Base-by-base conservation (phyloP, 1,140 invertebrate genomes). In the Probaryconus sp. region DNA sequence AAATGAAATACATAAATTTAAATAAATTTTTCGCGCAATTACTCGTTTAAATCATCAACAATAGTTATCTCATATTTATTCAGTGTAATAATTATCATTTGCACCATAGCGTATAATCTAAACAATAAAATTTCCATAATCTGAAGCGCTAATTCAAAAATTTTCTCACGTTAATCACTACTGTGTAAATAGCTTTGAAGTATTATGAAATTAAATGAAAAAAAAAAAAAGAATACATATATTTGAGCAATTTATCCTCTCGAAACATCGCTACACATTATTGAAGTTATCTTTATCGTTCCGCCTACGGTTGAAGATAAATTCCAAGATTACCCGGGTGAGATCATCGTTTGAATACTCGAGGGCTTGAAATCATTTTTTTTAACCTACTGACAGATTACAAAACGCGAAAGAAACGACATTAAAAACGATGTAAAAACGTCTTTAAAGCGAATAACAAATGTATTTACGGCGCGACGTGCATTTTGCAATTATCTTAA, bases 291-390 rank as follows among this genome's bases (percentile, higher is more conserved):
- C 35, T 3, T 14, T 11, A 14, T 9, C 17, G 30, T 18, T 4
- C 50, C 33, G 35, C 37, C 51, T 21, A 37, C 53, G 51, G 18
- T 17, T 20, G 13, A 1, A 17, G 64, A 68, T 68, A 43, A 68
- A 60, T 60, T 51, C 53, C 30, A 69, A 60, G 65, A 61, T 69
- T 53, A 40, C 48, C 18, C 31, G 65, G 43, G 28, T 56, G 55
- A 45, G 65, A 70, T 70, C 65, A 58, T 61, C 65, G 13, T 53
- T 48, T 61, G 56, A 60, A 69, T 50, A 37, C 50, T 33, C 50
- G 51, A 14, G 24, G 14, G 16, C 26, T 53, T 33, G n/a, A 26
- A 51, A 43, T 53, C 31, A 61, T n/a, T n/a, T 43, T 38, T 42
- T 65, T 47, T 16, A 28, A 28, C 26, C 47, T 13, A 24, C 21